phyloP scores from a whole-genome alignment of 64 coral and sea anemone species.

The Orbicella faveolata region DNA sequence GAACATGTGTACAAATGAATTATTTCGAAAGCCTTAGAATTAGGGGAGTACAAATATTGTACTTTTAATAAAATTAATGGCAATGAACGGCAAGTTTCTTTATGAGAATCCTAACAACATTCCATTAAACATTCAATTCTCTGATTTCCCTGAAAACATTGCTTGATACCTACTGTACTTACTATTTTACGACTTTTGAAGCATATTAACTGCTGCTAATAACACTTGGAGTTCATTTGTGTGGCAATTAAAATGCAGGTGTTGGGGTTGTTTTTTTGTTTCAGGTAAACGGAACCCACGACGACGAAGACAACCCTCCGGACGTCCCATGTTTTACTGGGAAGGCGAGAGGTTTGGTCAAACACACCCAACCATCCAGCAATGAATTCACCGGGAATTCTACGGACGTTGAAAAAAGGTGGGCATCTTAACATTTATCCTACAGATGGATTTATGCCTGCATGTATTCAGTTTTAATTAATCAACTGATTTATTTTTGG shows the following conservation, averaged over 20 bases:
- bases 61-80: too few relatives aligned
- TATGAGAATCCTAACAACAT: too few relatives aligned
- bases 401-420: constrained; percentile 15
- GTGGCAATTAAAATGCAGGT: constrained; percentile 7
- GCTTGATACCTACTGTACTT: constrained; percentile 10
- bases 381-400: not conserved
- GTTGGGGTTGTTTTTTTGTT: not conserved
- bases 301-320: constrained; percentile 35
- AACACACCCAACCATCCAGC: constrained; percentile 12
- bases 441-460: constrained; percentile 28
- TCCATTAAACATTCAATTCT: too few relatives aligned
- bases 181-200: constrained; percentile 1
- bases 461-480: not conserved
- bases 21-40: too few relatives aligned
- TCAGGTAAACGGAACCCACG: constrained; percentile 26
- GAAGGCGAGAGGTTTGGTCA: constrained; percentile 2
- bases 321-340: constrained; percentile 52
- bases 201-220: not conserved
- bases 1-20: too few relatives aligned
- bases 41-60: too few relatives aligned
- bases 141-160: not conserved
- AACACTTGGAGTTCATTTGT: not conserved
- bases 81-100: too few relatives aligned
- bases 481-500: constrained; percentile 24
- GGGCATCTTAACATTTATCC: not conserved